Evolutionary conservation across 2,113 vertebrate genomes (phyloP), one percentile per base, ranked within the genome.

Genomic region (Muntiacus muntjak): DNA sequence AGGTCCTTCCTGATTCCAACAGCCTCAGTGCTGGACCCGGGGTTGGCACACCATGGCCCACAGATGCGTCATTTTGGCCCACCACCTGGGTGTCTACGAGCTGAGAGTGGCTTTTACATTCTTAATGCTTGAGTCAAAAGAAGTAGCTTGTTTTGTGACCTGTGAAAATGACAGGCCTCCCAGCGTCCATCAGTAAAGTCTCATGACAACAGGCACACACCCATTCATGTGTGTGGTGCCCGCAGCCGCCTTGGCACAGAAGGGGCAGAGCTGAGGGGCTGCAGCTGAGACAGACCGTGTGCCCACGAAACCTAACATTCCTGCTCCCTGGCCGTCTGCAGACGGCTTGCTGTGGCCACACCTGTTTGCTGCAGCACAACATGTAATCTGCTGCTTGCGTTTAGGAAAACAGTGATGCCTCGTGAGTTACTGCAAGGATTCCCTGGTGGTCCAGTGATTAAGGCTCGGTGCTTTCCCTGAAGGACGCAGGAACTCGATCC

Each of bases 241-340:
- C 2, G 1, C 23, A 36, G 21, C 21, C 23, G 8, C 47, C 16
- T 76, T 82, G 36, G 16, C 14, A n/a, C 36, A 26, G 19, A 4
- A 13, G 5, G 14, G 47, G 30, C 52, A 36, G 52, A 79, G 30
- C 3, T 19, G 36, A 67, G 43, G 3, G 12, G 43, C 21, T 60
- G 8, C n/a, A 9, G 14, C 33, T 14, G 87, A 57, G 50, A 36
- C 8, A 64, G 55, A 43, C 17, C 1, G 0, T 0, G 1, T 2
- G 19, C 36, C 86, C 0, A 0, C 21, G 36, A 25, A 36, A 21
- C 28, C 30, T 23, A 13, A 33, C 11, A 45, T 1, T 10, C 5
- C 87, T 47, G 17, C 17, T 33, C 0, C 55, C 64, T 84, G 33
- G 21, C 57, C 14, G 6, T 17, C 52, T 21, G 16, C 21, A 54